Conservation (phyloP, 2,888 invertebrate species). For the Agonum fuliginosum region DNA sequence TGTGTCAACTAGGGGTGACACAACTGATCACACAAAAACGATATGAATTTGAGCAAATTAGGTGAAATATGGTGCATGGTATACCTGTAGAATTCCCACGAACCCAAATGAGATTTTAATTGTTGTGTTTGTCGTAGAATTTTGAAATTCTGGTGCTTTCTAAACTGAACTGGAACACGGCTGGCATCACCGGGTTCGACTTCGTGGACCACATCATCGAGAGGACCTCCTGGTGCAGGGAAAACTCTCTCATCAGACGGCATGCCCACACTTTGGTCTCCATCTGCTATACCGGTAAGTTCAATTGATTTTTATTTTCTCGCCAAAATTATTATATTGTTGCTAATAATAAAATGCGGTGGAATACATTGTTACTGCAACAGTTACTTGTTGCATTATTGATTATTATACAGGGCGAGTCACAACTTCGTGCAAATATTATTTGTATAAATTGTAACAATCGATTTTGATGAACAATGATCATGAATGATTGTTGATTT, state of each 20-base stretch:
- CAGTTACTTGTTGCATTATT: no score
- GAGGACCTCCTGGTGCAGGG: conserved; percentile 78
- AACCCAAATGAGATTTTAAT: neutral
- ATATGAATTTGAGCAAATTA: conserved; percentile 27
- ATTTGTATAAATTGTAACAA: no score
- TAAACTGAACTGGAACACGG: conserved; percentile 87
- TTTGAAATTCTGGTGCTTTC: conserved; percentile 88
- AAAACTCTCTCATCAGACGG: conserved; percentile 78
- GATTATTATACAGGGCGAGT: no score
- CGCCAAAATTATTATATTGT: no score
- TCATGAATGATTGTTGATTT: no score
- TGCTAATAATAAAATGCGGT: no score
- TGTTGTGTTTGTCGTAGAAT: conserved; percentile 75
- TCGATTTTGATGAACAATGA: no score
- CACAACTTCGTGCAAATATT: no score
- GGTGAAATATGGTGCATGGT: neutral
- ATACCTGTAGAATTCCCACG: conserved; percentile 20
- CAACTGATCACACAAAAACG: conserved; percentile 40
- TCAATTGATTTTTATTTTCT: neutral
- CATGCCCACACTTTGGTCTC: conserved; percentile 87
- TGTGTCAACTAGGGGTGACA: conserved; percentile 34
- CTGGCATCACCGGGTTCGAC: conserved; percentile 86
- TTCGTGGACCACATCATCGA: conserved; percentile 87
- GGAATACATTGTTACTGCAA: no score
- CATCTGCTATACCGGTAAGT: conserved; percentile 86